Evolutionary conservation across 92 coral and sea anemone species (phyloP).

Genomic region (Actinernus sp.): DNA sequence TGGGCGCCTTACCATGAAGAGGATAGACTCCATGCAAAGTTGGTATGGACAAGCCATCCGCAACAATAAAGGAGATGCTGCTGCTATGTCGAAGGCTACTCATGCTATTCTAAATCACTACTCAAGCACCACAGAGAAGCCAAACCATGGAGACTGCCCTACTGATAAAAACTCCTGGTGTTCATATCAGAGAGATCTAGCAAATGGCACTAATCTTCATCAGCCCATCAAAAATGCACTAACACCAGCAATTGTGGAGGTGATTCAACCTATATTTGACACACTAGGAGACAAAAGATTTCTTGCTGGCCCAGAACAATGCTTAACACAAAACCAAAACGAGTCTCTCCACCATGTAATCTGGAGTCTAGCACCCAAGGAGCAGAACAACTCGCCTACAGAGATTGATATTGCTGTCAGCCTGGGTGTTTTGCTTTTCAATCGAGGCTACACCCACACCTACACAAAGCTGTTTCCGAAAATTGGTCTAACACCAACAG

Average conservation of each 20-base stretch:
- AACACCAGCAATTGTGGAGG: slow-evolving; percentile 26
- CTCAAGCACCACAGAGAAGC: neutral
- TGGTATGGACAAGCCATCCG: neutral
- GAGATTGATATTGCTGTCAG: neutral
- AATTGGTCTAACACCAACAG: neutral
- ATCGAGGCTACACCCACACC: neutral
- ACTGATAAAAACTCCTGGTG: neutral
- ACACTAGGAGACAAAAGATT: slow-evolving; percentile 38
- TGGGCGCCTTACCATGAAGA: neutral
- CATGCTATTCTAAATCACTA: neutral
- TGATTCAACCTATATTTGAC: slow-evolving; percentile 28
- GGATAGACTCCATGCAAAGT: neutral
- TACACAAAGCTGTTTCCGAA: neutral
- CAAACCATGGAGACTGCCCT: neutral
- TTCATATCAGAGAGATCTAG: neutral
- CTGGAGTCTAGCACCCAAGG: neutral
- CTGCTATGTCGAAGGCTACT: neutral
- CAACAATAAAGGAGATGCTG: neutral
- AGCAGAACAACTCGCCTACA: neutral
- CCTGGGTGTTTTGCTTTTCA: neutral
- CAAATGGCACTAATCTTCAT: slow-evolving; percentile 2
- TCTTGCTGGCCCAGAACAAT: slow-evolving; percentile 60
- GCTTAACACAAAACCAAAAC: slow-evolving; percentile 44
- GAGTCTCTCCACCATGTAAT: slow-evolving; percentile 8
- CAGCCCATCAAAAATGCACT: slow-evolving; percentile 44